Percentiles rank a stretch among this genome's conserved stretches.
Evolutionary conservation across 2,888 invertebrate species (phyloP).

Genomic region (Patella caerulea): DNA sequence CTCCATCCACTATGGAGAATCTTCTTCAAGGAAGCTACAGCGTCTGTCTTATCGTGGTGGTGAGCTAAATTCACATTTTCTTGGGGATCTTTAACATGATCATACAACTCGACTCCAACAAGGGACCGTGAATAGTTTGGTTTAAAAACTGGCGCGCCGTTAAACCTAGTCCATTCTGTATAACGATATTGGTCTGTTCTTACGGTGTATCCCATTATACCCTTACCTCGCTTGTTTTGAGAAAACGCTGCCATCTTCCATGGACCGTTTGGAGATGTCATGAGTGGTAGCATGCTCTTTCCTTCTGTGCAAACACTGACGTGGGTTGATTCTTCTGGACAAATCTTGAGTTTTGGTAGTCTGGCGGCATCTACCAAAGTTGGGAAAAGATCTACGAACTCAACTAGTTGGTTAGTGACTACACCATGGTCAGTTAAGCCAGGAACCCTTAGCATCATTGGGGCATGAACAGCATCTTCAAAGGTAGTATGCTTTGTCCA

Average conservation of each 20-base stretch:
- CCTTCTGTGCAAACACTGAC: neutral
- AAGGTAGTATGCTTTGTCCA: slow-evolving; percentile 55
- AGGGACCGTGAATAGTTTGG: neutral
- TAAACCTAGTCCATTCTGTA: neutral
- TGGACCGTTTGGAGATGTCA: neutral
- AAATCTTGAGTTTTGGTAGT: slow-evolving; percentile 9
- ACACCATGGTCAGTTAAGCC: slow-evolving; percentile 39
- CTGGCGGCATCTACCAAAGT: slow-evolving; percentile 49
- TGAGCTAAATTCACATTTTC: neutral
- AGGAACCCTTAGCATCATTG: slow-evolving; percentile 50
- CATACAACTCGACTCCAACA: neutral
- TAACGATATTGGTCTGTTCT: slow-evolving; percentile 2
- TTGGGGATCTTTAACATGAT: neutral
- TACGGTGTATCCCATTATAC: neutral
- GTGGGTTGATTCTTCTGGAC: neutral
- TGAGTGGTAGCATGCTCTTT: neutral
- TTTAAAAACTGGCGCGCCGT: neutral
- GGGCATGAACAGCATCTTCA: slow-evolving; percentile 50
- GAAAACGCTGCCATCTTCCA: neutral
- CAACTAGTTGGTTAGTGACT: slow-evolving; percentile 36
- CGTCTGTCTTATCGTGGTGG: neutral
- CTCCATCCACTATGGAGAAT: neutral
- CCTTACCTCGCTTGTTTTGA: neutral
- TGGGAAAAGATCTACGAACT: slow-evolving; percentile 52
- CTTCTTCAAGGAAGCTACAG: neutral